A percentile compares a stretch with the other conserved stretches of the same genome.
Evolutionary conservation across 1,140 invertebrate genomes (phyloP).

Genomic region (Cecropterus lyciades): DNA sequence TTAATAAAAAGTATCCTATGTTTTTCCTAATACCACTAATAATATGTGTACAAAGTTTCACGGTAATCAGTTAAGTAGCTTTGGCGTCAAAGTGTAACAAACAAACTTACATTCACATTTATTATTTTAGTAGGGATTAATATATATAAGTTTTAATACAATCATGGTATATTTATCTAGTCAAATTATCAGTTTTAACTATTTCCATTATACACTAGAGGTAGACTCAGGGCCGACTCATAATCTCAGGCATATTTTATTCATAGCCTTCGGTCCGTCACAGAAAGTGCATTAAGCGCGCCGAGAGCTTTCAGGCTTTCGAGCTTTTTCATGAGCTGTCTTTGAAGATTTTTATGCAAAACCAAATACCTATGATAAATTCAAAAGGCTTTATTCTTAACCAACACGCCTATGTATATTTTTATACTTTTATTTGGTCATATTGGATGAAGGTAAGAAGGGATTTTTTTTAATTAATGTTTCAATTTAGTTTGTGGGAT

Average conservation of each 20-base stretch:
- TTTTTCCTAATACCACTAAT: too few relatives aligned
- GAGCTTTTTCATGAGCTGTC: background rate
- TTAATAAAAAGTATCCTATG: too few relatives aligned
- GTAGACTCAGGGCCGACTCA: background rate
- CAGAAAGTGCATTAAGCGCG: slow-evolving; percentile 1
- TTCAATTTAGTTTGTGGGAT: too few relatives aligned
- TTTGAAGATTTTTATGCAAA: background rate
- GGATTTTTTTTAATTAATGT: too few relatives aligned
- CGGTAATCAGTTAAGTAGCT: too few relatives aligned
- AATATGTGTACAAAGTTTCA: too few relatives aligned
- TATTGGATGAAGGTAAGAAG: too few relatives aligned
- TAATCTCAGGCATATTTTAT: background rate
- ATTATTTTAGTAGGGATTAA: too few relatives aligned
- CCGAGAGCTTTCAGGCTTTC: background rate
- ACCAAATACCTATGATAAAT: background rate
- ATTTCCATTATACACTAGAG: background rate
- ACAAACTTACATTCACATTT: too few relatives aligned
- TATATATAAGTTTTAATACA: background rate
- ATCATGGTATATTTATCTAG: background rate
- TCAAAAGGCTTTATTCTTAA: background rate
- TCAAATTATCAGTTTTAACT: background rate
- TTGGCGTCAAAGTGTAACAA: too few relatives aligned
- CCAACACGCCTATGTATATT: too few relatives aligned
- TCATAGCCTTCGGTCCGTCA: background rate
- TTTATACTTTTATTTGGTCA: too few relatives aligned